Conservation (phyloP, 2,113 vertebrate species). For the Pica pica region DNA sequence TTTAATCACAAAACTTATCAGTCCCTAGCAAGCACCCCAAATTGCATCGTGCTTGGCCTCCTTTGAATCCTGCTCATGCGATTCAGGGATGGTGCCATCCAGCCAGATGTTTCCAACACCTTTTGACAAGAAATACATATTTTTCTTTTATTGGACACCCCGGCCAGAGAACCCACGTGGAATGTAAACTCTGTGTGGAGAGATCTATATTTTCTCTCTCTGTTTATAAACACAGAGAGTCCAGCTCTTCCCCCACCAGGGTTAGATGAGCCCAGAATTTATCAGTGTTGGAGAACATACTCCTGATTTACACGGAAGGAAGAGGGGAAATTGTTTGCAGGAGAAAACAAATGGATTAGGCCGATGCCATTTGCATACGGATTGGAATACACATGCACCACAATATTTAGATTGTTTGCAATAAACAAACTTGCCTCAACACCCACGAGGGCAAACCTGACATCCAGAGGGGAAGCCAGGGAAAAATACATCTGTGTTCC, state of each 20-base stretch:
- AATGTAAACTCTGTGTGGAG: constrained; percentile 22
- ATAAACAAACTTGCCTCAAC: neutral
- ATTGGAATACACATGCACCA: neutral
- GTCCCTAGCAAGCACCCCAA: neutral
- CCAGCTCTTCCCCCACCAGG: neutral
- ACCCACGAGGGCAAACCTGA: neutral
- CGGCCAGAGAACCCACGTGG: neutral
- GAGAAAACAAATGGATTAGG: neutral
- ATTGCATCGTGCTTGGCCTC: neutral
- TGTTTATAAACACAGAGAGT: constrained; percentile 34
- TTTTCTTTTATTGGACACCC: neutral
- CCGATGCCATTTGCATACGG: neutral
- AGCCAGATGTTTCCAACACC: neutral
- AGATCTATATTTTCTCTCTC: neutral
- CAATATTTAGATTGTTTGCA: neutral
- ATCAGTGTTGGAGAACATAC: accelerated
- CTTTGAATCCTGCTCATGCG: neutral
- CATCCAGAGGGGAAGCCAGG: neutral
- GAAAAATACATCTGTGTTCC: neutral
- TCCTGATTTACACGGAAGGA: neutral
- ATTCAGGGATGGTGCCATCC: neutral
- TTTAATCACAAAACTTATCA: neutral
- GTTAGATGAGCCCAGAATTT: neutral
- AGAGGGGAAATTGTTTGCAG: neutral
- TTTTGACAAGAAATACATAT: neutral